A percentile compares a stretch with the other conserved stretches of the same genome.
These are phyloP conservation scores for Odontomyia ornata DNA, from an alignment of 2,888 invertebrate species.

Conservation along the genomic window DNA sequence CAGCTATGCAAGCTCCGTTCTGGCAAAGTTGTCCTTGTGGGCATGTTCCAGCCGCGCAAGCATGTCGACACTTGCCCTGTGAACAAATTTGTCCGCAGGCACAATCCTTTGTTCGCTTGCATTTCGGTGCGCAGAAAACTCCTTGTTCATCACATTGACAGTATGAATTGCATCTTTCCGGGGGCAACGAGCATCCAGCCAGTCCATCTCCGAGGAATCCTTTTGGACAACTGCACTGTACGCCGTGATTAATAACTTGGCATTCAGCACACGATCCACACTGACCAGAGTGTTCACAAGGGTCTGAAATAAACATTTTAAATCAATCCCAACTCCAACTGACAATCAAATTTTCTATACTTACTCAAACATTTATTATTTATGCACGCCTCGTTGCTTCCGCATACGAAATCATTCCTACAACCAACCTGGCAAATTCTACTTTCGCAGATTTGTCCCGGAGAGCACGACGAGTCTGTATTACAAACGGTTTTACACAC, in stretches of 20 bases:
- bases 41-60: constrained; percentile 77
- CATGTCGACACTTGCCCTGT: constrained; percentile 75
- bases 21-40: constrained; percentile 80
- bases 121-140: constrained; percentile 76
- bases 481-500: constrained; percentile 87
- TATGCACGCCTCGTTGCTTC: constrained; percentile 78
- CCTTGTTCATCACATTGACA: constrained; percentile 85
- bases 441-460: constrained; percentile 86
- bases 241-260: constrained; percentile 82
- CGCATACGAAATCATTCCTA: constrained; percentile 82
- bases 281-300: constrained; percentile 76
- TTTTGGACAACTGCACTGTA: constrained; percentile 85
- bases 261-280: constrained; percentile 89
- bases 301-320: constrained; percentile 68
- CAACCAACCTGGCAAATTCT: constrained; percentile 88
- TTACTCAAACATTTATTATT: constrained; percentile 79
- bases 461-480: constrained; percentile 81
- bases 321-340: background rate
- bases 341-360: constrained; percentile 63
- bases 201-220: constrained; percentile 85
- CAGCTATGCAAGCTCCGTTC: constrained; percentile 77
- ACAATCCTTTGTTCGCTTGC: constrained; percentile 74
- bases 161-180: constrained; percentile 75
- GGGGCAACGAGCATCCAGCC: constrained; percentile 78
- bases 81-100: constrained; percentile 83